These are phyloP conservation scores for Pelobates cultripes DNA, from an alignment of 2,797 vertebrate species.

Conservation along the genomic window DNA sequence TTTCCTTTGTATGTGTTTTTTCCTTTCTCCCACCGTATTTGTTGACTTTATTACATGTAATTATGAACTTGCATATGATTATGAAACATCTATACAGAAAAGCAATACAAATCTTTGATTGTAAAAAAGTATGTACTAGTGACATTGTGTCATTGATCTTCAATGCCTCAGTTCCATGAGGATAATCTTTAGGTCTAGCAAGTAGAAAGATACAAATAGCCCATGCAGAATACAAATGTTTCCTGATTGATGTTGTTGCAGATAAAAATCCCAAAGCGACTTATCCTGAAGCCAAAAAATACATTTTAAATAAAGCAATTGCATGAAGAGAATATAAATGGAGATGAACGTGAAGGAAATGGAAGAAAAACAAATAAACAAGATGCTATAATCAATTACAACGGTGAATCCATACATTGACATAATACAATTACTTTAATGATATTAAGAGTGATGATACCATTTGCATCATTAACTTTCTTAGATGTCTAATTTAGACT, in stretches of 20 bases:
- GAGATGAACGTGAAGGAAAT: conserved; percentile 7
- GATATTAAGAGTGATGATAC: not conserved
- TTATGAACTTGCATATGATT: too few relatives aligned
- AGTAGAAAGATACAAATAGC: conserved; percentile 31
- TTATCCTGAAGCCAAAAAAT: conserved; percentile 40
- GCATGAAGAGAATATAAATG: conserved; percentile 30
- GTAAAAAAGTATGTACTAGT: too few relatives aligned
- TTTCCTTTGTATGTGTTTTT: too few relatives aligned
- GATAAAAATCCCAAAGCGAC: conserved; percentile 40
- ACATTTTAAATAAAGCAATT: conserved; percentile 44
- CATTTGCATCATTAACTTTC: not conserved
- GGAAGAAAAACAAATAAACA: conserved; percentile 25
- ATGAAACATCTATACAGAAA: too few relatives aligned
- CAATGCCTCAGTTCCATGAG: conserved; percentile 25
- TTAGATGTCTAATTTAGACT: too few relatives aligned
- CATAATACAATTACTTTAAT: conserved; percentile 3
- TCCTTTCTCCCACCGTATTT: too few relatives aligned
- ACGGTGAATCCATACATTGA: conserved; percentile 24
- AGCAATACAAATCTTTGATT: too few relatives aligned
- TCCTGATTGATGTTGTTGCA: conserved; percentile 39
- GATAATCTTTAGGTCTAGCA: conserved; percentile 40
- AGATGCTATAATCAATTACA: conserved; percentile 11
- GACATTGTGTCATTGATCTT: conserved; percentile 7
- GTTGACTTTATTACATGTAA: too few relatives aligned
- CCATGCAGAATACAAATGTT: conserved; percentile 49